Evolutionary conservation across 2,888 invertebrate genomes (phyloP).

Genomic region (Sminthurinus aureus): DNA sequence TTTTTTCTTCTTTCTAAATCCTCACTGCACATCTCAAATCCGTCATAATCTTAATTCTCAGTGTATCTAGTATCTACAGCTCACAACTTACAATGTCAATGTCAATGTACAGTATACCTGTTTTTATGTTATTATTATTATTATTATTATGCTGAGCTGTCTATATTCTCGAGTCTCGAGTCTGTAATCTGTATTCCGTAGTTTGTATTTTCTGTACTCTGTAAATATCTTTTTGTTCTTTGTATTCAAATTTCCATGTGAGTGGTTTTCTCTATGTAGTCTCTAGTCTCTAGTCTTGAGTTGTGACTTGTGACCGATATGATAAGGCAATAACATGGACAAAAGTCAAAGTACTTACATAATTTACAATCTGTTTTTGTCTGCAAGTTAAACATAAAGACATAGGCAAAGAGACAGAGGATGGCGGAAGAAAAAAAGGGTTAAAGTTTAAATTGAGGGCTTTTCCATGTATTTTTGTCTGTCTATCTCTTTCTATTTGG

Average conservation of each 20-base stretch:
- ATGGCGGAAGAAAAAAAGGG: background rate
- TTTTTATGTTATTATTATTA: no score
- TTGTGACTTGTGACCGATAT: background rate
- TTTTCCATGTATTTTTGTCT: conserved; percentile 9
- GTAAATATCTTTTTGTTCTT: no score
- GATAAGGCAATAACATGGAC: background rate
- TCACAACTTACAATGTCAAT: no score
- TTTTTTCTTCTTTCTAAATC: background rate
- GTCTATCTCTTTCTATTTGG: background rate
- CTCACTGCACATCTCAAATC: background rate
- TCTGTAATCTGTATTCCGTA: no score
- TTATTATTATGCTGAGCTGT: no score
- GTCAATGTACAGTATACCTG: no score
- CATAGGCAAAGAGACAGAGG: background rate
- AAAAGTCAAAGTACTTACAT: background rate
- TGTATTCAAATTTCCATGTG: no score
- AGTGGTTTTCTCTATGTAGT: no score
- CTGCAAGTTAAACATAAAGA: background rate
- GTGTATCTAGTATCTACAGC: background rate
- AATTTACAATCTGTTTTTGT: background rate
- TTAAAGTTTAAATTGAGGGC: conserved; percentile 10
- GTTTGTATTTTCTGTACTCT: no score
- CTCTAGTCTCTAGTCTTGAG: no score
- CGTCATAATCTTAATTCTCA: background rate
- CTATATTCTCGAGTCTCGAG: no score